These are phyloP conservation scores for Aphidius gifuensis DNA, from an alignment of 1,140 invertebrate species.

Conservation along the genomic window DNA sequence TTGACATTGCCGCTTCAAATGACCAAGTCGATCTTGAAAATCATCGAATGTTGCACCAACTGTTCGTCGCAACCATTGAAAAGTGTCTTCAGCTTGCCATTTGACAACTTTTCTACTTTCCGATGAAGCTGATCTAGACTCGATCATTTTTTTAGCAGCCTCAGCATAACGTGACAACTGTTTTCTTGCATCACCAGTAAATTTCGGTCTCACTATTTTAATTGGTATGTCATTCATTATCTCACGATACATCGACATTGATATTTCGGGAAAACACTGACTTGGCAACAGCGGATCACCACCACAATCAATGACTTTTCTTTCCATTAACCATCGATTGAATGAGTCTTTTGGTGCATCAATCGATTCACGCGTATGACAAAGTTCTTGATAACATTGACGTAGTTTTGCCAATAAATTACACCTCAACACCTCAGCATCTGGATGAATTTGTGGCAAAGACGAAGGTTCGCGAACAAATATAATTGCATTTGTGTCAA, in stretches of 20 bases:
- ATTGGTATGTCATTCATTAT: slow-evolving; percentile 99
- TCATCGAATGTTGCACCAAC: slow-evolving; percentile 96
- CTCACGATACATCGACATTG: slow-evolving; percentile 92
- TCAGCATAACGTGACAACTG: slow-evolving; percentile 93
- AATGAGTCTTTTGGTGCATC: slow-evolving; percentile 95
- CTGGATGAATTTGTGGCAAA: slow-evolving; percentile 89
- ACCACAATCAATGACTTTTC: slow-evolving; percentile 85
- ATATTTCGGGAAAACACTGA: slow-evolving; percentile 88
- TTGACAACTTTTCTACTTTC: slow-evolving; percentile 96
- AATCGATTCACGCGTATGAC: slow-evolving; percentile 88
- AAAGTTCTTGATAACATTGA: slow-evolving; percentile 90
- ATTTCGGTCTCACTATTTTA: slow-evolving; percentile 90
- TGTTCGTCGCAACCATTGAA: slow-evolving; percentile 90
- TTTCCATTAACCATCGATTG: slow-evolving; percentile 93
- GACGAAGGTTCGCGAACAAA: slow-evolving; percentile 80
- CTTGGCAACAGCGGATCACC: slow-evolving; percentile 87
- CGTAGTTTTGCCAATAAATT: slow-evolving; percentile 78
- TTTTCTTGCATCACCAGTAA: slow-evolving; percentile 93
- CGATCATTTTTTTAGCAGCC: slow-evolving; percentile 95
- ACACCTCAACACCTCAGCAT: slow-evolving; percentile 80
- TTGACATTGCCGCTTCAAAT: slow-evolving; percentile 83
- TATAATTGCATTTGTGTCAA: slow-evolving; percentile 91
- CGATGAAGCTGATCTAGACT: slow-evolving; percentile 85
- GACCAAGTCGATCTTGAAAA: slow-evolving; percentile 64
- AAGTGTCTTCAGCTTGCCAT: slow-evolving; percentile 97